A percentile compares a stretch with the other conserved stretches of the same genome.
Evolutionary conservation across 2,797 vertebrate species (phyloP).

Genomic region (Megalops cyprinoides): DNA sequence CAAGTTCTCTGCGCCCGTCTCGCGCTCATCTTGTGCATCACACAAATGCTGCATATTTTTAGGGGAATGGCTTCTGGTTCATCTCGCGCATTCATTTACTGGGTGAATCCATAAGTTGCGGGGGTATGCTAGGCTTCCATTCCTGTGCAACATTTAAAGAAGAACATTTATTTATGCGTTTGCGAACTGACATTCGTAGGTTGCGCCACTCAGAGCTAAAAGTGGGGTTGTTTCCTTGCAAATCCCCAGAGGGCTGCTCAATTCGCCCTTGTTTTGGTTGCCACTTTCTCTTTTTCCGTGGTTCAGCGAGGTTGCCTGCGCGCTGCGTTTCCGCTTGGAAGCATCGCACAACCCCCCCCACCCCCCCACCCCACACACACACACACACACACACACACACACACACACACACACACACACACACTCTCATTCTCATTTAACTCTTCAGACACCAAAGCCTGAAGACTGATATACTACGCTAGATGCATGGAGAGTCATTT

Average conservation of each 20-base stretch:
- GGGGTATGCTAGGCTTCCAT: not conserved
- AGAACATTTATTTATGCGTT: constrained; percentile 13
- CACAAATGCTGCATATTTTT: constrained; percentile 45
- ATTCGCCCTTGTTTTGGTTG: constrained; percentile 80
- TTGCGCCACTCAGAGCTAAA: constrained; percentile 34
- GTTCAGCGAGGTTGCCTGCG: constrained; percentile 74
- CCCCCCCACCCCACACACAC: not conserved
- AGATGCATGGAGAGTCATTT: not conserved
- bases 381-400: not conserved
- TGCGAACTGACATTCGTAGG: not conserved
- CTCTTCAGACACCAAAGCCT: constrained; percentile 19
- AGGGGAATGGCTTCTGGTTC: constrained; percentile 52
- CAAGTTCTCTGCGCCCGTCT: constrained; percentile 48
- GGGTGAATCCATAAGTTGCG: constrained; percentile 42
- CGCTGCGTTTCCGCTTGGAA: constrained; percentile 76
- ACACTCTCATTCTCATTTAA: constrained; percentile 32
- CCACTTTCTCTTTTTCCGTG: constrained; percentile 73
- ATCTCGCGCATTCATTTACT: constrained; percentile 58
- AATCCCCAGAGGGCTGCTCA: constrained; percentile 71
- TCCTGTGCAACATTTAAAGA: constrained; percentile 18
- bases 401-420: not conserved
- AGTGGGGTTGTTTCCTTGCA: constrained; percentile 57
- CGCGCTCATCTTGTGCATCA: constrained; percentile 50
- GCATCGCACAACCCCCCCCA: constrained; percentile 50
- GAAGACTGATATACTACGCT: no score